Percentiles rank a stretch among this genome's conserved stretches.
These are phyloP conservation scores for Anseranas semipalmata DNA, from an alignment of 2,113 vertebrate genomes.

Conservation along the genomic window DNA sequence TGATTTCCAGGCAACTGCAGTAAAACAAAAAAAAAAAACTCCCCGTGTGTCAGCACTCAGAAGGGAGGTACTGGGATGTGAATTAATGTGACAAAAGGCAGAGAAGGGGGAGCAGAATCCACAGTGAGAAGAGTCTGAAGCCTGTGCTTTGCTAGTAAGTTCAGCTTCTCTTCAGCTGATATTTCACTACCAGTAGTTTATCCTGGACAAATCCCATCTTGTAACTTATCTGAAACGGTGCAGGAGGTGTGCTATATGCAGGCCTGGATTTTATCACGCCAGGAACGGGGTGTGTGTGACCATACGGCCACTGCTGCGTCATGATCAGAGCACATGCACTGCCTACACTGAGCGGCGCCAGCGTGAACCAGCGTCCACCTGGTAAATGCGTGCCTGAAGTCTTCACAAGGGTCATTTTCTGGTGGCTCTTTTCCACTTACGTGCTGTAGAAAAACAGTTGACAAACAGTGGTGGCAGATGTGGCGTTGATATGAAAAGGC, in stretches of 20 bases:
- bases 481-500: neutral
- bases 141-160: fast-evolving
- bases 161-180: neutral
- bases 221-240: neutral
- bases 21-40: neutral
- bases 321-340: fast-evolving
- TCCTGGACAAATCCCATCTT: neutral
- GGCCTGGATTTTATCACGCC: neutral
- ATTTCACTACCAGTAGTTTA: neutral
- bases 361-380: neutral
- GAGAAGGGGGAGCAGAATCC: neutral
- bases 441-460: neutral
- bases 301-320: fast-evolving
- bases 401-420: neutral
- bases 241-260: neutral
- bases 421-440: neutral
- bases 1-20: neutral
- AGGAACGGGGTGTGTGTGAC: neutral
- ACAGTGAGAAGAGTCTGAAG: neutral
- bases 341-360: fast-evolving
- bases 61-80: neutral
- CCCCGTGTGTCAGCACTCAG: fast-evolving
- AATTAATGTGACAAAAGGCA: neutral
- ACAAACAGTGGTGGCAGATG: fast-evolving
- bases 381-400: neutral